phyloP scores from a whole-genome alignment of 2,113 vertebrate genomes.

The Podocnemis expansa region DNA sequence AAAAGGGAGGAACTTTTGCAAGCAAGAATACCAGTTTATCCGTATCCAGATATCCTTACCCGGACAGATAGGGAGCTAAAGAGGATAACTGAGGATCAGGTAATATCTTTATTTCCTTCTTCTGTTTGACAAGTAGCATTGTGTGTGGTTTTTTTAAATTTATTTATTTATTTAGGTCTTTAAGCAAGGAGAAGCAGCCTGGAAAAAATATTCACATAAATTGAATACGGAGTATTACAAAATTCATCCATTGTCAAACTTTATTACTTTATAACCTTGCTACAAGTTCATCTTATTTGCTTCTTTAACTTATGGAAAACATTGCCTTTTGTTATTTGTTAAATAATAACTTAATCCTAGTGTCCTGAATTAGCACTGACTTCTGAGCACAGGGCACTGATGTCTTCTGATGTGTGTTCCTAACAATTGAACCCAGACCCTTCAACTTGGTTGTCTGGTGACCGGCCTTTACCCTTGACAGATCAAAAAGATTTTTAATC shows the following conservation, averaged over 20 bases:
- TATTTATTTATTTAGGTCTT: too few species aligned
- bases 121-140: neutral
- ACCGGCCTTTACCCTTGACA: conserved; percentile 44
- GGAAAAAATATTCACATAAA: neutral
- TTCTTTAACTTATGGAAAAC: neutral
- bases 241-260: neutral
- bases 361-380: neutral
- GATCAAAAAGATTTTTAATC: conserved; percentile 40
- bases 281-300: neutral
- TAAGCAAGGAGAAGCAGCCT: neutral
- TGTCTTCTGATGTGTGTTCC: conserved; percentile 28
- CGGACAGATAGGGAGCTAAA: conserved; percentile 28
- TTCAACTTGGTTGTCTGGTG: conserved; percentile 38
- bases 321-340: neutral
- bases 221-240: neutral
- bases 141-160: too few species aligned
- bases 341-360: neutral
- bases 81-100: conserved; percentile 51
- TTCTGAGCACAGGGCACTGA: conserved; percentile 16
- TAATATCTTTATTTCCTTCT: neutral
- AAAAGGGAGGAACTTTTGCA: conserved; percentile 44
- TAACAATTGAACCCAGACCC: conserved; percentile 24
- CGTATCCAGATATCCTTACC: conserved; percentile 43
- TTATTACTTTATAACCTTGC: neutral
- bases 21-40: neutral